phyloP scores from a whole-genome alignment of 2,888 invertebrate species.

The Isoperla grammatica region DNA sequence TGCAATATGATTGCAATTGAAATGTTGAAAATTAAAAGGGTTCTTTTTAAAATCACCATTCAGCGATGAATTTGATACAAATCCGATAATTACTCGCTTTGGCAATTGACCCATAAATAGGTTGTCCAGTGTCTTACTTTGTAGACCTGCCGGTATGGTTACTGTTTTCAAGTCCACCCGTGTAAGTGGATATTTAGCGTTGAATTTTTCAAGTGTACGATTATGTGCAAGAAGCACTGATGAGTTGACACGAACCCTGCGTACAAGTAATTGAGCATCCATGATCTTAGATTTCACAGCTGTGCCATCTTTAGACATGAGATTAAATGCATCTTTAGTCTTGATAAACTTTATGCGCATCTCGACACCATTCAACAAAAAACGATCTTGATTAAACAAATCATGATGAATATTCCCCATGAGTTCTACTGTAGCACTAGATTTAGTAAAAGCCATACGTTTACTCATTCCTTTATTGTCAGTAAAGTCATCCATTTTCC shows the following conservation, averaged over 20 bases:
- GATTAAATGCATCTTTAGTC: neutral
- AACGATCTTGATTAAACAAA: neutral
- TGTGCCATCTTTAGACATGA: neutral
- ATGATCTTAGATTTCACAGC: constrained; percentile 27
- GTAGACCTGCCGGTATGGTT: constrained; percentile 30
- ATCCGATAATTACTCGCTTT: constrained; percentile 36
- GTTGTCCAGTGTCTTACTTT: constrained; percentile 36
- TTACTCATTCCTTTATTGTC: constrained; percentile 16
- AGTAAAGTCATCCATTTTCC: constrained; percentile 19
- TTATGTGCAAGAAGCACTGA: constrained; percentile 31
- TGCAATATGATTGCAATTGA: neutral
- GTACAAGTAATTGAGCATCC: constrained; percentile 29
- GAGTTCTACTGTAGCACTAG: neutral
- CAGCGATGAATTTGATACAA: constrained; percentile 32
- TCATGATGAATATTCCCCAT: constrained; percentile 17
- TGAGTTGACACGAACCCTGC: constrained; percentile 29
- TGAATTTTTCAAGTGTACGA: constrained; percentile 26
- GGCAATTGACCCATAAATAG: constrained; percentile 37
- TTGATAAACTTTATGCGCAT: constrained; percentile 9
- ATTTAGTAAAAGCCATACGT: neutral
- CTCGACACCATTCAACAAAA: constrained; percentile 13
- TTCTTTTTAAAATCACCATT: neutral
- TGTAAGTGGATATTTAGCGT: constrained; percentile 31
- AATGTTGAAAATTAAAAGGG: neutral
- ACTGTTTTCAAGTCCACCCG: constrained; percentile 29